Evolutionary conservation across 2,797 vertebrate species (phyloP), one percentile per base, ranked within the genome.

Genomic region (Mionectes olivaceus): DNA sequence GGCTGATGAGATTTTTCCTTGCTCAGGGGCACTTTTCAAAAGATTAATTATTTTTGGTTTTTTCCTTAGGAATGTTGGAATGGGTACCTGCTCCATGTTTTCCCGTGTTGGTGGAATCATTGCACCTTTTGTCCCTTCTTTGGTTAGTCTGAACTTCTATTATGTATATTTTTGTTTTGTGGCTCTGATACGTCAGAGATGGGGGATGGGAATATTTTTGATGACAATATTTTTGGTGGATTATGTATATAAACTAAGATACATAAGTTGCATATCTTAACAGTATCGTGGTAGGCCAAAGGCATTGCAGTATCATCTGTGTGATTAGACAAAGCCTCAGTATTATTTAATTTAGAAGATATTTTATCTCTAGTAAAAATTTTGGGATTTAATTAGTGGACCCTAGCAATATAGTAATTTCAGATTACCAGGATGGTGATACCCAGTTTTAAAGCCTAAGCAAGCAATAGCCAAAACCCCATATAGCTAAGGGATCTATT

Each of bases 81-180:
- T 98, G 93, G 98, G 98, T 65, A 92, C 97, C 24, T 98, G 98
- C 61, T 98, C 98, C 83, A 98, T 98, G 98, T 98, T 98, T 92
- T 98, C 98, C 68, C 97, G 98, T 85, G 87, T 98, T 41, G 98
- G 98, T 67, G 98, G 98, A 71, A 98, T 98, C 41, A 96, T 98
- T 41, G 98, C 98, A 15, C 98, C 98, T 56, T 98, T 98, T n/a
- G 5, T 98, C 56, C 98, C 98, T 75, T 97, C 97, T 50, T 89
- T 98, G 98, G 98, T 98, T 96, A 92, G 98, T 98, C 78, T 94
- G 67, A 93, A 83, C 65, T 94, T 94, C 64, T 85, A 3, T 76
- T 94, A 70, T 0, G 0, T 89, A 28, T 81, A 39, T 43, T 76
- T 76, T 65, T 91, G 23, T 15, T 53, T 56, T 73, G 44, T 33